Evolutionary conservation across 2,113 vertebrate genomes (phyloP).

Genomic region (Prolemur simus): DNA sequence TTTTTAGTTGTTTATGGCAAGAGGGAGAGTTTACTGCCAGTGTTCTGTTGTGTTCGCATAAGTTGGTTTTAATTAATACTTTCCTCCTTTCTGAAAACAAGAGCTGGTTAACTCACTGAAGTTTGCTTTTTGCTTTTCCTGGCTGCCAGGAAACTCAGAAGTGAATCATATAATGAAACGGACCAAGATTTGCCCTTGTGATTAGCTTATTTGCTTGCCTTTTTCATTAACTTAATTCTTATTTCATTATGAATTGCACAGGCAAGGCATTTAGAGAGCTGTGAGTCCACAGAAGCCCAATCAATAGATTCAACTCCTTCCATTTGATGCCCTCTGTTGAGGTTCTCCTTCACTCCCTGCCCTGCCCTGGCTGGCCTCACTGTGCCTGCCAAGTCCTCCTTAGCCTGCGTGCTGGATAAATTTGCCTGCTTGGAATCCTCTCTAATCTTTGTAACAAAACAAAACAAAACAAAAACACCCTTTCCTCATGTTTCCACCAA

Average conservation of each 20-base stretch:
- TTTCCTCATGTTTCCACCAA: not conserved
- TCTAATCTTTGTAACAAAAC: not conserved
- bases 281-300: not conserved
- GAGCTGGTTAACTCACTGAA: not conserved
- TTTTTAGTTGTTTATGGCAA: no score
- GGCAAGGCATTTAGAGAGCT: not conserved
- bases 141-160: not conserved
- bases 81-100: no score
- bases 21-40: fast-evolving
- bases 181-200: not conserved
- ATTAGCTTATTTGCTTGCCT: not conserved
- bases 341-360: no score
- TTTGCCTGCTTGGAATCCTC: no score
- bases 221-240: not conserved
- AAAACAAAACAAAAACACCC: not conserved
- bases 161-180: not conserved
- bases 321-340: not conserved
- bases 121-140: not conserved
- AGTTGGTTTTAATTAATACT: no score
- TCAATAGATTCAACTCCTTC: not conserved
- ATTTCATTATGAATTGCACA: not conserved
- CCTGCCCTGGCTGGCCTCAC: not conserved
- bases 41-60: not conserved
- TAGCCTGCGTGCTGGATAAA: not conserved
- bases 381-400: not conserved